Base-by-base conservation (phyloP, 2,797 vertebrate species). In the Malurus leucopterus region DNA sequence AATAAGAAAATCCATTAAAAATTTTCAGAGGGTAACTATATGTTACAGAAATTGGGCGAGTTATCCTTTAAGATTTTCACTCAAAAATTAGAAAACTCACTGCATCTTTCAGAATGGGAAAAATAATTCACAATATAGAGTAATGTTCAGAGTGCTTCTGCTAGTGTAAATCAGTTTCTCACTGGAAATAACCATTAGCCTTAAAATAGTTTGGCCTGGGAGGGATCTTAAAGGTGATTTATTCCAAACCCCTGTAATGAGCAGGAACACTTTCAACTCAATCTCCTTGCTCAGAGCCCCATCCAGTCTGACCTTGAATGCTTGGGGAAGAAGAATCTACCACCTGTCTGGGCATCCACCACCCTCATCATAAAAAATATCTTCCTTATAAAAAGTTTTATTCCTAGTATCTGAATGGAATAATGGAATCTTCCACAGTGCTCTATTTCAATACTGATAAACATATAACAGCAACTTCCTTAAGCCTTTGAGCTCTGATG, bases 351-450 rank as follows among this genome's bases (percentile, higher is more conserved):
- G 21, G 15, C 13, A 79, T 26, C 44, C 47, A 47, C 6, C 10
- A 49, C 1, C 1, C 3, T 58, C 24, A 21, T 4, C 0, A 1
- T 18, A 50, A 70, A 80, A 83, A 24, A 30, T 3, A 6, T 49
- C 18, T 20, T 80, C 18, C 6, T 73, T 68, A 15, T 16, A n/a
- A 72, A 84, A 64, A 38, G 41, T 61, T 1, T 0, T 44, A 8
- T 44, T 83, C n/a, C 6, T 72, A 58, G 9, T 27, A 29, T 38
- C 49, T 40, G 8, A 50, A 55, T 63, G 30, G 17, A 89, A 34
- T 41, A 11, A n/a, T 50, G 43, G 15, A 89, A 59, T 34, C 4
- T 74, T 74, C 16, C 38, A 21, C 16, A 26, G 3, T 17, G 3
- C 14, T 47, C 26, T 63, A 6, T 30, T 41, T 89, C 41, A 80